Evolutionary conservation across 1,140 invertebrate genomes (phyloP), one percentile per base, ranked within the genome.

Genomic region (Danaus melanippus): DNA sequence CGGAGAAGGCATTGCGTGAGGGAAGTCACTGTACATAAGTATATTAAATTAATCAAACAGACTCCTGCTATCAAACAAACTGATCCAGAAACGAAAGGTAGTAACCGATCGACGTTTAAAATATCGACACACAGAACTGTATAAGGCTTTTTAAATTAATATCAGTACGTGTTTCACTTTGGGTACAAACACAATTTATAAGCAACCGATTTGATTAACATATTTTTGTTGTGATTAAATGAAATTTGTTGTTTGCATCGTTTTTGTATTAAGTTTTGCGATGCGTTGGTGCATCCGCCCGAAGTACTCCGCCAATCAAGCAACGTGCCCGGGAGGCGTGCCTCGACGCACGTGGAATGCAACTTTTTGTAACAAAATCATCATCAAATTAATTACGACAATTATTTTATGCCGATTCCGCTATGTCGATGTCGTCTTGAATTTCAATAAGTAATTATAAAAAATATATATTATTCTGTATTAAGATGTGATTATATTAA

Each of bases 41-140:
- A 74, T 81, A 78, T 78, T 78, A 76, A 75, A 84, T 81, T 78
- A 79, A 80, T 79, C 72, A 80, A 52, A 44, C 49, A 52, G 40
- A 42, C 45, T 49, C 54, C 49, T 50, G 51, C 42, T 32, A 50
- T 43, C 46, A 43, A 53, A 55, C 49, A 53, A 61, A 61, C 47
- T 0, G 21, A 1, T 7, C 0, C 21, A 32, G 21, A 32, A 32
- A 32, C 21, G 21, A 32, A 32, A 32, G 21, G 21, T 32, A 2
- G 4, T 32, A 32, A 3, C 5, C 21, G 15, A 15, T 15, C 15
- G 21, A 32, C 21, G 21, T 32, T 32, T 7, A 32, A 4, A 32
- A 32, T 32, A 32, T 32, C 21, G 21, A 32, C 21, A 32, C 6
- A 15, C 15, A 15, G 15, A 32, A 32, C 21, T 46, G 41, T 32